Conservation (phyloP, 1,140 invertebrate species). For the Bombus polaris region DNA sequence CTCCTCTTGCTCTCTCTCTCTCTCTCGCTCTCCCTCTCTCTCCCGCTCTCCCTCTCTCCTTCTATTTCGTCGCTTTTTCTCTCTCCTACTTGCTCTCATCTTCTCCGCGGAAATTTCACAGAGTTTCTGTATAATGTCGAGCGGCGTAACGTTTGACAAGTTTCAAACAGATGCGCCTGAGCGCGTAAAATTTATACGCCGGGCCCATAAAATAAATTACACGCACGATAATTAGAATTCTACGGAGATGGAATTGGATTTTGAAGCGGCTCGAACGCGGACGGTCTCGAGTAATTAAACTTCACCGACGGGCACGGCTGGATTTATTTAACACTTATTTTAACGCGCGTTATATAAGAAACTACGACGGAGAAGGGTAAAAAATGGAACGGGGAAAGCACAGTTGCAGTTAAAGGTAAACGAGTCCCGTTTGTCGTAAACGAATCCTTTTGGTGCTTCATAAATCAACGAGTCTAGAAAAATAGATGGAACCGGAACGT, state of each 20-base stretch:
- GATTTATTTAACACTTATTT: conserved; percentile 6
- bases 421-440: neutral
- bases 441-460: neutral
- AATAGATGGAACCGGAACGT: conserved; percentile 17
- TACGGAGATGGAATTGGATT: neutral
- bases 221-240: conserved; percentile 7
- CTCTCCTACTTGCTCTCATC: neutral
- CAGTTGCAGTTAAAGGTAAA: neutral
- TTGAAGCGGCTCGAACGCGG: neutral
- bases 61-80: neutral
- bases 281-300: conserved; percentile 4
- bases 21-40: too few species aligned
- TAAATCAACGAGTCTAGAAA: conserved; percentile 15
- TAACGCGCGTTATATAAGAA: conserved; percentile 1
- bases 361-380: neutral
- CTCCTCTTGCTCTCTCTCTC: too few species aligned
- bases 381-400: neutral
- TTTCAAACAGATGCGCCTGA: conserved; percentile 9
- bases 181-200: conserved; percentile 13
- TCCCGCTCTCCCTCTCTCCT: neutral
- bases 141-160: conserved; percentile 45
- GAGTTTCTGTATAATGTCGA: conserved; percentile 34
- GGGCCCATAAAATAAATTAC: conserved; percentile 27
- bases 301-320: neutral
- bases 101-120: conserved; percentile 7